Evolutionary conservation across 1,140 invertebrate genomes (phyloP).

Genomic region (Odontomachus brunneus): DNA sequence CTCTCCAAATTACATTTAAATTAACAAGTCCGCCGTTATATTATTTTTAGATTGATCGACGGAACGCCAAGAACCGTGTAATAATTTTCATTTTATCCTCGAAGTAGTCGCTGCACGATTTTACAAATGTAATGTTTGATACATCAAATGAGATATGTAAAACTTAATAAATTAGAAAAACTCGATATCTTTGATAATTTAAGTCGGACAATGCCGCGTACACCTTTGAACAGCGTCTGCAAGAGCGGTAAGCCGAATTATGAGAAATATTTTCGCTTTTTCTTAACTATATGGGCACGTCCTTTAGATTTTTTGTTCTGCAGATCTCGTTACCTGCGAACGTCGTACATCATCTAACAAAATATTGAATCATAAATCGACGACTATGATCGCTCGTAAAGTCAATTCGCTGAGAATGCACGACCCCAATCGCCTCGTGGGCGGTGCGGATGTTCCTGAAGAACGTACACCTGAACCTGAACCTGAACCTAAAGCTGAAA

Average conservation of each 20-base stretch:
- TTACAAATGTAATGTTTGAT: not conserved
- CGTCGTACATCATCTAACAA: slow-evolving; percentile 23
- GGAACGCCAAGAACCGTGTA: slow-evolving; percentile 14
- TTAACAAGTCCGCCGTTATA: slow-evolving; percentile 23
- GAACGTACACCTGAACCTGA: not conserved
- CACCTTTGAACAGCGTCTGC: slow-evolving; percentile 12
- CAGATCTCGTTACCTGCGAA: slow-evolving; percentile 20
- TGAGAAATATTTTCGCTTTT: not conserved
- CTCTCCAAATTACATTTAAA: slow-evolving; percentile 42
- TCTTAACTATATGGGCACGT: not conserved
- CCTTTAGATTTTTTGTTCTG: not conserved
- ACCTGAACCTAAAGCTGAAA: not conserved
- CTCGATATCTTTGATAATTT: not conserved
- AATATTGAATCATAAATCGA: slow-evolving; percentile 31
- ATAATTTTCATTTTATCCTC: not conserved
- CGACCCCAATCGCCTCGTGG: slow-evolving; percentile 66
- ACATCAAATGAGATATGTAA: not conserved
- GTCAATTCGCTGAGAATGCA: slow-evolving; percentile 1
- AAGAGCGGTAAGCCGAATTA: slow-evolving; percentile 40
- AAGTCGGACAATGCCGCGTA: slow-evolving; percentile 41
- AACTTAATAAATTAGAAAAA: not conserved
- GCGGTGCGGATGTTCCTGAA: slow-evolving; percentile 66
- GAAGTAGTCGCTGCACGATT: not conserved
- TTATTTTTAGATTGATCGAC: slow-evolving; percentile 32
- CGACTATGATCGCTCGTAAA: slow-evolving; percentile 13